phyloP scores from a whole-genome alignment of 2,797 vertebrate genomes.

The Periparus ater region DNA sequence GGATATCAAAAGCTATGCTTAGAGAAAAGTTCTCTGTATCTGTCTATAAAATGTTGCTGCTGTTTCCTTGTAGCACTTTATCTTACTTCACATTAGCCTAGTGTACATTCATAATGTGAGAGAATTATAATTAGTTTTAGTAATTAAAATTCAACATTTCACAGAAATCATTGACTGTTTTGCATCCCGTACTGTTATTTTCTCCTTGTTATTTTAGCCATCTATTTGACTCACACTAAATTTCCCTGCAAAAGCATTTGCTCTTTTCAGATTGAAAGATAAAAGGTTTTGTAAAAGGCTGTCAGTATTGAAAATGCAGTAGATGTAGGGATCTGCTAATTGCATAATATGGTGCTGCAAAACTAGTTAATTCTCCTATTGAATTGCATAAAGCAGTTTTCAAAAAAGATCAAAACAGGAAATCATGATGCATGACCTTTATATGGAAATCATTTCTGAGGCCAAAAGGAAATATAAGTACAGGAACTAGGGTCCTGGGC shows the following conservation, averaged over 20 bases:
- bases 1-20: background rate
- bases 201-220: background rate
- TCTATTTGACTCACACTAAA: background rate
- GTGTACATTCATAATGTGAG: background rate
- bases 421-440: background rate
- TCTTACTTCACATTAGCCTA: background rate
- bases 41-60: background rate
- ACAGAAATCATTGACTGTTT: background rate
- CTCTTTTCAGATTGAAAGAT: background rate
- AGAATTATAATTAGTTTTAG: background rate
- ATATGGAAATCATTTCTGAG: background rate
- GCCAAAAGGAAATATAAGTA: background rate
- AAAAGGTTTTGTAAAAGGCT: background rate
- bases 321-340: background rate
- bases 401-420: background rate
- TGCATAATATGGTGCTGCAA: background rate
- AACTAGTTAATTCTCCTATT: constrained; percentile 12
- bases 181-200: background rate
- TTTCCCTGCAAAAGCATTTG: background rate
- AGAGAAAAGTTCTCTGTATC: background rate
- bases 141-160: constrained; percentile 14
- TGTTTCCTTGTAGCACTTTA: background rate
- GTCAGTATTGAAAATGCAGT: background rate
- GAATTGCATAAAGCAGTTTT: background rate
- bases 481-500: background rate